These are phyloP conservation scores for Unio pictorum DNA, from an alignment of 2,888 invertebrate genomes.

Conservation along the genomic window DNA sequence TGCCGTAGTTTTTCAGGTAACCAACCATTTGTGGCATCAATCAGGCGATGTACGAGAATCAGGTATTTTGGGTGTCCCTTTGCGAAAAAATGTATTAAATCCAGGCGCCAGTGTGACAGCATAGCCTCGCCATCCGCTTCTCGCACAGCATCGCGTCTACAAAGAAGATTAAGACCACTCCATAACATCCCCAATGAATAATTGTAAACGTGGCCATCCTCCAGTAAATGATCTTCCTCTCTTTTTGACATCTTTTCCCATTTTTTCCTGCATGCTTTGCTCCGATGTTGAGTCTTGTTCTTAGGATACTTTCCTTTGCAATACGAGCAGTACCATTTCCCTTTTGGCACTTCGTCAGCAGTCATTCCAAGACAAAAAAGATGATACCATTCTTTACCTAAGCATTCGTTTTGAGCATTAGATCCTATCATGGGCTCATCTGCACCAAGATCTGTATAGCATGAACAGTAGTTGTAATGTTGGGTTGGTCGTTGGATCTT, in stretches of 20 bases:
- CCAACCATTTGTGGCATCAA: constrained; percentile 25
- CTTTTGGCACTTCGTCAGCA: too few species aligned
- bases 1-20: constrained; percentile 18
- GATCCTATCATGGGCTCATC: constrained; percentile 33
- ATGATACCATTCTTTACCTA: constrained; percentile 1
- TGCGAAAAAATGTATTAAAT: constrained; percentile 21
- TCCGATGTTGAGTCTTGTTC: too few species aligned
- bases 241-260: constrained; percentile 1
- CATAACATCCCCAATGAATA: too few species aligned
- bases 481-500: too few species aligned
- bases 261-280: not conserved
- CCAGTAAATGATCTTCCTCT: too few species aligned
- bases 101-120: constrained; percentile 28
- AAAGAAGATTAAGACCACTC: constrained; percentile 33
- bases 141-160: constrained; percentile 37
- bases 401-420: constrained; percentile 13
- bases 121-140: constrained; percentile 43
- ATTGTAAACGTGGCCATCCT: too few species aligned
- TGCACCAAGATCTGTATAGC: constrained; percentile 19
- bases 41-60: too few species aligned
- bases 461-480: constrained; percentile 19
- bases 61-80: constrained; percentile 29
- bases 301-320: too few species aligned
- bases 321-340: too few species aligned
- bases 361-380: too few species aligned